A percentile compares a stretch with the other conserved stretches of the same genome.
These are phyloP conservation scores for Actenoides hombroni DNA, from an alignment of 2,113 vertebrate species.

Conservation along the genomic window DNA sequence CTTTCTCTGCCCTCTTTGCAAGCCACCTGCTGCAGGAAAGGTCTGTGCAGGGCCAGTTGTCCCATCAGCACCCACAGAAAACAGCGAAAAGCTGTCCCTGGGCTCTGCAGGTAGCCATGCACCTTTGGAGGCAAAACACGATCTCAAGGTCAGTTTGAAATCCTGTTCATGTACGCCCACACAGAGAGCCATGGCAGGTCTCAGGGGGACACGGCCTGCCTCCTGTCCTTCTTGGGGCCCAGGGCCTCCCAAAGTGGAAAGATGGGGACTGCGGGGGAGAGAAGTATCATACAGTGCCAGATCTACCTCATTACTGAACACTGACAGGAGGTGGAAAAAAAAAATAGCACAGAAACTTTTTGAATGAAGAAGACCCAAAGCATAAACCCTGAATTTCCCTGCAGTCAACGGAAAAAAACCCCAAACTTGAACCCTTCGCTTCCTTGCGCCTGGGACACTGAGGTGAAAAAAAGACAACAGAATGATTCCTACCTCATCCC, in stretches of 20 bases:
- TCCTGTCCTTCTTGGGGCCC: neutral
- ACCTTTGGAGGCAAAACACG: neutral
- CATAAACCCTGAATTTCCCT: rapidly evolving
- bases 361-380: neutral
- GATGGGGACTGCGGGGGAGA: neutral
- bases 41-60: rapidly evolving
- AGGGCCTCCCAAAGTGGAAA: neutral
- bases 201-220: neutral
- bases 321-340: neutral
- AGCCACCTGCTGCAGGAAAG: rapidly evolving
- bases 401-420: neutral
- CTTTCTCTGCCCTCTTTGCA: neutral
- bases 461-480: neutral
- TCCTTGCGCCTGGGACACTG: neutral
- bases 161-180: rapidly evolving
- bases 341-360: neutral
- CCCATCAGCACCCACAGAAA: neutral
- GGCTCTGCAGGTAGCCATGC: neutral
- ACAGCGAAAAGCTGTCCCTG: rapidly evolving
- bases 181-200: neutral
- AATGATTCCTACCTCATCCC: neutral
- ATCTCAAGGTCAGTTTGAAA: neutral
- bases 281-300: rapidly evolving
- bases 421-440: neutral
- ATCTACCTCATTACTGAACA: neutral